Evolutionary conservation across 2,888 invertebrate genomes (phyloP).

Genomic region (Euphydryas editha): DNA sequence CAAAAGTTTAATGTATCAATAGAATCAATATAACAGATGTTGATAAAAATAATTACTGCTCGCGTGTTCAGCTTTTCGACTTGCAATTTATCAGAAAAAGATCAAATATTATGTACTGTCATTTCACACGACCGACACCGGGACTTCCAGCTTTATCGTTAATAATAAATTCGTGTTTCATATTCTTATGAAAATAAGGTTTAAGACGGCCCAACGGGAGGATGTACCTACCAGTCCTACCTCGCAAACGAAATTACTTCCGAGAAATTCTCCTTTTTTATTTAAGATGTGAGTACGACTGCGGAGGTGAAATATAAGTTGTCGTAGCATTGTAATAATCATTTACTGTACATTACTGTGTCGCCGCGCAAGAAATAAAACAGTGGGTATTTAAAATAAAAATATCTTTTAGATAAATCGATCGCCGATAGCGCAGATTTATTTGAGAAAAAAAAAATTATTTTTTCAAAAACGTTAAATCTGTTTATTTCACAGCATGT

Average conservation of each 20-base stretch:
- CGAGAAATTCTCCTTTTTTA: constrained; percentile 48
- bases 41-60: background rate
- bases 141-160: background rate
- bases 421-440: no score
- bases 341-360: background rate
- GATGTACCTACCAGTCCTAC: background rate
- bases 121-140: background rate
- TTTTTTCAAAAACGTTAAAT: no score
- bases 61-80: background rate
- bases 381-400: no score
- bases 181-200: constrained; percentile 1
- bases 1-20: background rate
- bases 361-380: background rate
- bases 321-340: background rate
- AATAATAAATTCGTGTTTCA: background rate
- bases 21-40: background rate
- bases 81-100: background rate
- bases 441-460: no score
- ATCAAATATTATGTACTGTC: background rate
- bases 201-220: background rate
- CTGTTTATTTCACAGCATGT: no score
- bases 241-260: constrained; percentile 55
- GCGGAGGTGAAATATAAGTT: background rate
- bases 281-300: constrained; percentile 17
- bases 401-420: no score